Evolutionary conservation across 1,140 invertebrate species (phyloP).

Genomic region (Acarapis woodi): DNA sequence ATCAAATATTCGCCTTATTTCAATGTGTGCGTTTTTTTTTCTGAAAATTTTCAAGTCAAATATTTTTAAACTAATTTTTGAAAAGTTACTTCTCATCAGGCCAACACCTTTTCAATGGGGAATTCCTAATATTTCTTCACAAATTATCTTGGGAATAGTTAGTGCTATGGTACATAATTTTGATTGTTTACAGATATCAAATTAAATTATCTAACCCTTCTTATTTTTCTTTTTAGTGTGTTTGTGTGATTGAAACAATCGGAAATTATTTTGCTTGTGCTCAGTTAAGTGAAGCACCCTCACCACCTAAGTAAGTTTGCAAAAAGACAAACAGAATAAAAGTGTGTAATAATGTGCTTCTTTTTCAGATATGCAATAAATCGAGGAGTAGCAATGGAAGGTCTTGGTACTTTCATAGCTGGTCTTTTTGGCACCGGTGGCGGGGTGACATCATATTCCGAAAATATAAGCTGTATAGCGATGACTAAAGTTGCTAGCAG

Average conservation of each 20-base stretch:
- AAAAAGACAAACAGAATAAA: no score
- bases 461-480: conserved; percentile 67
- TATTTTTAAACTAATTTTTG: no score
- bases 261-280: conserved; percentile 67
- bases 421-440: conserved; percentile 50
- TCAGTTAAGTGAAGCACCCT: conserved; percentile 41
- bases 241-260: conserved; percentile 53
- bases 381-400: conserved; percentile 51
- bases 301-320: conserved; percentile 50
- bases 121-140: conserved; percentile 32
- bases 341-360: no score
- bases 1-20: conserved; percentile 30
- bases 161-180: conserved; percentile 54
- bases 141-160: conserved; percentile 45
- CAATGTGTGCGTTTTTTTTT: no score
- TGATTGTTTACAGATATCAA: no score
- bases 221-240: no score
- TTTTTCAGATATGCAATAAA: conserved; percentile 63
- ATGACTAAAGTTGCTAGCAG: conserved; percentile 20
- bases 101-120: conserved; percentile 79
- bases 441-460: conserved; percentile 51
- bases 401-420: conserved; percentile 45
- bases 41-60: no score
- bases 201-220: no score
- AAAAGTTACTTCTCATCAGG: no score